These are phyloP conservation scores for Notodonta dromedarius DNA, from an alignment of 2,888 invertebrate species.

Conservation along the genomic window DNA sequence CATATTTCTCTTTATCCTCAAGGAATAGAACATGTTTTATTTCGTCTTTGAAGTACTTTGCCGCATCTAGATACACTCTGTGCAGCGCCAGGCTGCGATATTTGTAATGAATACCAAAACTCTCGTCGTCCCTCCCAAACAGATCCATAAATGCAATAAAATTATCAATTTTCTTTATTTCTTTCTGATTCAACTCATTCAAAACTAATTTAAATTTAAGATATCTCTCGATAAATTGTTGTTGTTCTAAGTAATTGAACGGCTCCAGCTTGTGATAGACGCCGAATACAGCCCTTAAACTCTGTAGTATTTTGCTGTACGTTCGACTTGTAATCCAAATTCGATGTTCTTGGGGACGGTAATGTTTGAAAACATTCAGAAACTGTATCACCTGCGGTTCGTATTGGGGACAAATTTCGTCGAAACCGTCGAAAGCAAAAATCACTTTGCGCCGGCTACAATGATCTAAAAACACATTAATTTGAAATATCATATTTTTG, in stretches of 20 bases:
- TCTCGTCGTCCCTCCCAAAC: not conserved
- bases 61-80: constrained; percentile 10
- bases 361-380: not conserved
- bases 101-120: not conserved
- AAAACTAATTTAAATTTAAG: constrained; percentile 9
- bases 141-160: constrained; percentile 13
- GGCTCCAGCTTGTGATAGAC: constrained; percentile 9
- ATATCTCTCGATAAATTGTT: constrained; percentile 11
- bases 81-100: constrained; percentile 1
- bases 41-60: constrained; percentile 14
- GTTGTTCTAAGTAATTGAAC: constrained; percentile 7
- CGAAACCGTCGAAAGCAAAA: constrained; percentile 15
- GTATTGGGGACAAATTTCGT: constrained; percentile 18
- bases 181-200: constrained; percentile 6
- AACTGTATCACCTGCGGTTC: constrained; percentile 7
- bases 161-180: constrained; percentile 10
- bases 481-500: not conserved
- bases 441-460: constrained; percentile 10
- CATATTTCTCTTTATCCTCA: constrained; percentile 6
- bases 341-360: not conserved
- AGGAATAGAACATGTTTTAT: constrained; percentile 6
- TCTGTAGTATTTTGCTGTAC: constrained; percentile 10
- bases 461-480: not conserved
- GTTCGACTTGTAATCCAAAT: constrained; percentile 11
- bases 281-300: constrained; percentile 10